phyloP scores from a whole-genome alignment of 23 tunicate species.

The Ciona savignyi region DNA sequence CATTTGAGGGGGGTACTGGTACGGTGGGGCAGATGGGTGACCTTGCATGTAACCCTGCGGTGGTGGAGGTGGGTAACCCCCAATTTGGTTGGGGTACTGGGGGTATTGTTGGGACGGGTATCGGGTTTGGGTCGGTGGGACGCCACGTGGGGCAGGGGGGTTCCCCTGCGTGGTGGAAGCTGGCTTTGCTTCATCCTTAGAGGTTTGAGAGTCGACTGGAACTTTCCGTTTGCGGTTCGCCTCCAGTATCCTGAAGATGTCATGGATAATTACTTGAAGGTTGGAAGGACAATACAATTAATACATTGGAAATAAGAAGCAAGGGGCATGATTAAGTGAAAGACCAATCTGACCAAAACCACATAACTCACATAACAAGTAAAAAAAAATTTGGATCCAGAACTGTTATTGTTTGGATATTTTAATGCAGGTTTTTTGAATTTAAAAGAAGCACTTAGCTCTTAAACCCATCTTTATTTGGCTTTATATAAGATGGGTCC shows the following conservation, averaged over 20 bases:
- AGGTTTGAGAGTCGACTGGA: conserved; percentile 15
- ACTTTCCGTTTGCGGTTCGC: conserved; percentile 73
- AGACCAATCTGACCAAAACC: too few relatives aligned
- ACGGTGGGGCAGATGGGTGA: conserved; percentile 6
- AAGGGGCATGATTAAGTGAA: background rate
- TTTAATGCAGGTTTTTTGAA: too few relatives aligned
- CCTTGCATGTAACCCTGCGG: conserved; percentile 24
- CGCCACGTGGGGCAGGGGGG: background rate
- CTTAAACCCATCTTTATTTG: too few relatives aligned
- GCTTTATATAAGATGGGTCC: too few relatives aligned
- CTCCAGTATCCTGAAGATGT: conserved; percentile 64
- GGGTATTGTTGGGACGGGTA: conserved; percentile 40
- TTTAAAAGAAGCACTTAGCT: too few relatives aligned
- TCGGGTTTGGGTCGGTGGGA: conserved; percentile 4
- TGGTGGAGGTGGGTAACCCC: conserved; percentile 26
- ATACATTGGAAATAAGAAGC: background rate
- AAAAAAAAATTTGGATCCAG: too few relatives aligned
- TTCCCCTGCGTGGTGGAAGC: conserved; percentile 1
- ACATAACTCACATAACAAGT: too few relatives aligned
- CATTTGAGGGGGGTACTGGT: conserved; percentile 11
- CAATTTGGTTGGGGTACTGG: conserved; percentile 19
- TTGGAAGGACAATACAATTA: too few relatives aligned
- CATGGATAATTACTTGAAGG: too few relatives aligned
- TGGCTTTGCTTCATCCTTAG: conserved; percentile 19
- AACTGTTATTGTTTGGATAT: too few relatives aligned